Evolutionary conservation across 37 sponge, comb jelly and placozoan species (phyloP), one percentile per base, ranked within the genome.

Genomic region (Theonella swinhoei): DNA sequence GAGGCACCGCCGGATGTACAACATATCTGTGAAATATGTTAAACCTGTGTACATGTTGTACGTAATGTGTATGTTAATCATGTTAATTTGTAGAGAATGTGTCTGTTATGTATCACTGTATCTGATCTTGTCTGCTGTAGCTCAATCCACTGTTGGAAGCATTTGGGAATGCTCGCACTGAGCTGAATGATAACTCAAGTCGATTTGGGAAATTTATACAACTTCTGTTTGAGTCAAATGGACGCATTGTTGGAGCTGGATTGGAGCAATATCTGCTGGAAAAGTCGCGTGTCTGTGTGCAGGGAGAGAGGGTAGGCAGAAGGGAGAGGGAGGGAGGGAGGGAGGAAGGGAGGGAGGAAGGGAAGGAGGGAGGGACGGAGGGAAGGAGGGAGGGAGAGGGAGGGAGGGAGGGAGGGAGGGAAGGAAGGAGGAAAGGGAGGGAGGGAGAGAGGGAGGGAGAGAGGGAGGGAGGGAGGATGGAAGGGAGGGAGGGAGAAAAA

Each of bases 191-290:
- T 72, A 93, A 93, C 77, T 89, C 89, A 61, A 86, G 87, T 39
- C 85, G 94, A 34, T 93, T 93, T 76, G 94, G 94, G 23, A 93
- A 93, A 79, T 93, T 78, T 38, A 61, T 93, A 28, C 89, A 93
- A 70, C 64, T 93, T 42, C 31, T 89, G 60, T 93, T 93, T 66
- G 64, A 80, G 40, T 72, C 71, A 14, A 69, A 82, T 59, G 89
- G 94, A 1, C 36, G 85, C 14, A 83, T 93, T 17, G 79, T 79
- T 3, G 94, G 94, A 66, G 94, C 87, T 30, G 87, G 86, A 1
- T 68, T 93, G 33, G 89, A 89, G 64, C 86, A 93, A 40, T 93
- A 93, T 63, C 85, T 93, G 5, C 83, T 93, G 23, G 94, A 93
- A 84, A 93, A 93, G 62, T 93, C 94, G 40, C 62, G 94, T 47